Base-by-base conservation (phyloP, 1,140 invertebrate genomes). In the Apis laboriosa region DNA sequence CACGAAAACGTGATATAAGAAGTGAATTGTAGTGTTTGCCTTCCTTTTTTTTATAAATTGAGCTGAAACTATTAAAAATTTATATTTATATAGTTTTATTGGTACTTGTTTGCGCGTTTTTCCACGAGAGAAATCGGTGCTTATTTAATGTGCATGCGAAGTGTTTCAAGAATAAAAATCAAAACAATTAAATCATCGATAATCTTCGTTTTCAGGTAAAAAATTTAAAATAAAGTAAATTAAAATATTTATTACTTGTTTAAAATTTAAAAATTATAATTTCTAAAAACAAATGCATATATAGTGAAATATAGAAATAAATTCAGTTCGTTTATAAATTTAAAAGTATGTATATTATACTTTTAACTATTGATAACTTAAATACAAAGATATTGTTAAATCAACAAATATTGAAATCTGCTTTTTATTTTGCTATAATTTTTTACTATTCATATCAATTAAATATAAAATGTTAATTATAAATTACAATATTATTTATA, bases 1-100 rank as follows among this genome's bases (percentile, higher is more conserved):
- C 83, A 85, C 58, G 78, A 85, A 78, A 86, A 61, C 77, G 73
- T 55, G 76, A 49, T 71, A 74, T 15, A 53, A 81, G 64, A 24
- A 58, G 76, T 71, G 76, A 19, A 15, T 66, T 67, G 53, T 9
- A 28, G 75, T 83, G 56, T 64, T 21, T 60, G 28, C 58, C 8
- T 60, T n/a, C 13, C 28, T 76, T 60, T 21, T 53, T 19, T 21
- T 28, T 13, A 43, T 73, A 13, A 24, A 1, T n/a, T 12, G 43
- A 51, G 19, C 17, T 28, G 4, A 58, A 68, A 68, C 80, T 43
- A 43, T 5, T 5, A 7, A 43, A 12, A 60, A 11, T 2, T 43
- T 28, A 64, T 82, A 43, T 43, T 43, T 43, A 43, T 68, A 51
- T 1, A 28, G 12, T 76, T 81, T 34, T 49, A 0, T 7, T 53